Evolutionary conservation across 2,113 vertebrate species (phyloP).

Genomic region (Ochotona princeps): DNA sequence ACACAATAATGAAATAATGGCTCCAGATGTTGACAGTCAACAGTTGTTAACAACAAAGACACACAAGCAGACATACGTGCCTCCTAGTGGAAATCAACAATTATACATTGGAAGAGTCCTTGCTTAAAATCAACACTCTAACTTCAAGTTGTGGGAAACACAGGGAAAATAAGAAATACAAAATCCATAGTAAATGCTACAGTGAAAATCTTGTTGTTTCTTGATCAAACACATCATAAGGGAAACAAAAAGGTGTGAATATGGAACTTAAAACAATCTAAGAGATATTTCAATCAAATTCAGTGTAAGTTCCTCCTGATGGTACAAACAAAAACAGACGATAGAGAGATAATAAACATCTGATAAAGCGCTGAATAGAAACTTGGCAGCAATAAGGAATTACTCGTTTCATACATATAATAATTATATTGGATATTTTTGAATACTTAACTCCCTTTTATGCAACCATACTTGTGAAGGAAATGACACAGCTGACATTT

Average conservation of each 20-base stretch:
- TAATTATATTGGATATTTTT: not conserved
- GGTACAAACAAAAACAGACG: not conserved
- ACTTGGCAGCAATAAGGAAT: not conserved
- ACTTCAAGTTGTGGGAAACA: not conserved
- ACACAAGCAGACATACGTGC: not conserved
- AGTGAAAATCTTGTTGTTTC: not conserved
- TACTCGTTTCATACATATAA: not conserved
- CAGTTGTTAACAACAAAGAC: not conserved
- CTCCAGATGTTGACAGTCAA: not conserved
- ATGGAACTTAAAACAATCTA: not conserved
- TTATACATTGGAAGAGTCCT: not conserved
- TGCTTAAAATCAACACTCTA: not conserved
- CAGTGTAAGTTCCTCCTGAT: not conserved
- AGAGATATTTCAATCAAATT: not conserved
- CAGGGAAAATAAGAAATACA: not conserved
- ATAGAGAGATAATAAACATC: not conserved
- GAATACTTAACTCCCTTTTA: not conserved
- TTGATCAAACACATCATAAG: constrained; percentile 20
- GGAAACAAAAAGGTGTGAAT: not conserved
- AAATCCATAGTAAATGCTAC: not conserved
- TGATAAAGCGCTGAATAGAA: not conserved
- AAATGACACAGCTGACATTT: not conserved
- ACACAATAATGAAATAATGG: not conserved
- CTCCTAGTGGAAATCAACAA: not conserved
- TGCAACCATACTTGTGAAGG: not conserved